Evolutionary conservation across 2,888 invertebrate species (phyloP).

Genomic region (Cybosia mesomella): DNA sequence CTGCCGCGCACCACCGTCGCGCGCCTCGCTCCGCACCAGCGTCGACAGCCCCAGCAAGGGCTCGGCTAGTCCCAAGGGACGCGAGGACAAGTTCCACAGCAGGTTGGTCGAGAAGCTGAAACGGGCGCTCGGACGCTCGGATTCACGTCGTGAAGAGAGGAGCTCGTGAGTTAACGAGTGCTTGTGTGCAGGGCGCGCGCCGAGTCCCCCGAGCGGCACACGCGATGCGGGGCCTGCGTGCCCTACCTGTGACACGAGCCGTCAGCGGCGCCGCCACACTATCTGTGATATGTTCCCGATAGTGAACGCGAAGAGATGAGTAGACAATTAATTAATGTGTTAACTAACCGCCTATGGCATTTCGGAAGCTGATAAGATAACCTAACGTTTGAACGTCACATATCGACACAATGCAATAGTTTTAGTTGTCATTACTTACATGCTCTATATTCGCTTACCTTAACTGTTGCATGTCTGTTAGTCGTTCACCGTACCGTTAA

Average conservation of each 20-base stretch:
- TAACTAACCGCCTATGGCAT: constrained; percentile 68
- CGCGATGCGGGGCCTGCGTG: constrained; percentile 81
- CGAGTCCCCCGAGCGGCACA: constrained; percentile 76
- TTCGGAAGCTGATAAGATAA: constrained; percentile 55
- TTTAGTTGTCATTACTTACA: constrained; percentile 57
- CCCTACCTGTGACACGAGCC: constrained; percentile 78
- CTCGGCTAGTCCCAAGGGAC: constrained; percentile 88
- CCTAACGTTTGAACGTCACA: constrained; percentile 56
- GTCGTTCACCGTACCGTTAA: constrained; percentile 49
- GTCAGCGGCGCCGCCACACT: constrained; percentile 68
- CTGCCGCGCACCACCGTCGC: constrained; percentile 85
- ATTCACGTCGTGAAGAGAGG: constrained; percentile 80
- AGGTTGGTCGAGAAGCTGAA: constrained; percentile 93
- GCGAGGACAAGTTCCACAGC: constrained; percentile 91
- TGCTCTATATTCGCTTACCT: constrained; percentile 58
- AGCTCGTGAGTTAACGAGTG: constrained; percentile 86
- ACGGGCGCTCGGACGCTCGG: constrained; percentile 89
- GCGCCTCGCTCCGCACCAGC: constrained; percentile 87
- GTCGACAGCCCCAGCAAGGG: constrained; percentile 90
- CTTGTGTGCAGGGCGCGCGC: constrained; percentile 84
- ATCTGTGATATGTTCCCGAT: constrained; percentile 79
- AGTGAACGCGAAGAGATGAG: constrained; percentile 75
- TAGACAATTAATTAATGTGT: constrained; percentile 70
- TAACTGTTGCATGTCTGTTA: constrained; percentile 73
- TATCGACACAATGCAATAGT: constrained; percentile 63